Evolutionary conservation across 1,140 invertebrate genomes (phyloP).

Genomic region (Rhopalosiphum maidis): DNA sequence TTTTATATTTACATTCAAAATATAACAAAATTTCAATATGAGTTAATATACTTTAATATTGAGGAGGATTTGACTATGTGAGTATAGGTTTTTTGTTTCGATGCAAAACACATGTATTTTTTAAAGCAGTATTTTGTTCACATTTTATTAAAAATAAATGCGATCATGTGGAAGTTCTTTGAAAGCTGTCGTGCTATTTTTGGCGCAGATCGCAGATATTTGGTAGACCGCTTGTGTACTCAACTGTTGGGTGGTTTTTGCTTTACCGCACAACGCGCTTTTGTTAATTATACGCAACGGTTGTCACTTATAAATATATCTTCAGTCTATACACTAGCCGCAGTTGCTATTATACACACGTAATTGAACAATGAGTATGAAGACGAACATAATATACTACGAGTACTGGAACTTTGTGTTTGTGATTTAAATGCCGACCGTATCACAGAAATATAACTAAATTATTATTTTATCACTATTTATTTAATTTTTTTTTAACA

Average conservation of each 20-base stretch:
- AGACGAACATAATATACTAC: neutral
- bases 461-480: neutral
- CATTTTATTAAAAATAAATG: slow-evolving; percentile 6
- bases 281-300: slow-evolving; percentile 2
- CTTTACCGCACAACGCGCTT: neutral
- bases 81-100: neutral
- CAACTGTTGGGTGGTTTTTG: neutral
- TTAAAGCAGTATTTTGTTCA: neutral
- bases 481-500: neutral
- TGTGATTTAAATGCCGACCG: neutral
- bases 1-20: neutral
- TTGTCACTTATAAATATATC: neutral
- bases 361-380: neutral
- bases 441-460: neutral
- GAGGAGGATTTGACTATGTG: neutral
- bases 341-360: neutral
- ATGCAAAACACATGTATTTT: neutral
- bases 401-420: neutral
- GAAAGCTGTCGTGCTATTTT: neutral
- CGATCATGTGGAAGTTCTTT: neutral
- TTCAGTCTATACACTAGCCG: neutral
- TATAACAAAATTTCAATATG: neutral
- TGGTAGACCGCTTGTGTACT: neutral
- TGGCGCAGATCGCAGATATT: neutral
- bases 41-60: neutral